Evolutionary conservation across 92 coral and sea anemone genomes (phyloP), one percentile per base, ranked within the genome.

Genomic region (Siderastrea radians): DNA sequence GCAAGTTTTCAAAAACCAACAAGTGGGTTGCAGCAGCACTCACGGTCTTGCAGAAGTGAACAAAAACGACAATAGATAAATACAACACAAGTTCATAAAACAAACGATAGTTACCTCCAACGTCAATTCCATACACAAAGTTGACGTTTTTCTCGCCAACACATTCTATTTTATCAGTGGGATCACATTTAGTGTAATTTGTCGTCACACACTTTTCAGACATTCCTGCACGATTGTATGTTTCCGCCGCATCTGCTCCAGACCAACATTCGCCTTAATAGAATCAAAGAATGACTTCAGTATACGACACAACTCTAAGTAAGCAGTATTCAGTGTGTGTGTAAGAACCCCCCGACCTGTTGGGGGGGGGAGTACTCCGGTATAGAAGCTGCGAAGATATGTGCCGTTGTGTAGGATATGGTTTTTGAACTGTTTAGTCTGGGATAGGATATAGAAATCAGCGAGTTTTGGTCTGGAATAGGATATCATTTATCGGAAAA

Each of bases 191-290:
- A 0, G 13, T 46, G 71, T 26, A 73, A 17, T 65, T 79, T 15
- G 68, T 83, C 6, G 88, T 91, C 12, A 87, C 80, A 65, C 98
- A 95, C 15, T 80, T 74, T 2, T 84, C 52, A 58, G 88, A 80
- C 38, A 6, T 15, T 5, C 98, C 98, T 19, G 89, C 84, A 72
- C 84, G 79, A 7, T 80, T 54, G 54, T 87, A 95, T 8, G 89
- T 81, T 17, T 85, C 80, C 4, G 72, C 90, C 14, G 91, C 94
- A 1, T 88, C 94, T 84, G 88, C 62, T 8, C 93, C 95, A 45
- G 96, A 93, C 93, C 94, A 90, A 81, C 98, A 95, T 58, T 90
- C 93, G 6, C 98, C 98, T 93, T 54, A 16, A 10, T 10, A 49
- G 4, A 45, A 43, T 9, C 5, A 49, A 59, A 26, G 1, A 54